Conservation (phyloP, 2,113 vertebrate genomes). For the Colossoma macropomum region DNA sequence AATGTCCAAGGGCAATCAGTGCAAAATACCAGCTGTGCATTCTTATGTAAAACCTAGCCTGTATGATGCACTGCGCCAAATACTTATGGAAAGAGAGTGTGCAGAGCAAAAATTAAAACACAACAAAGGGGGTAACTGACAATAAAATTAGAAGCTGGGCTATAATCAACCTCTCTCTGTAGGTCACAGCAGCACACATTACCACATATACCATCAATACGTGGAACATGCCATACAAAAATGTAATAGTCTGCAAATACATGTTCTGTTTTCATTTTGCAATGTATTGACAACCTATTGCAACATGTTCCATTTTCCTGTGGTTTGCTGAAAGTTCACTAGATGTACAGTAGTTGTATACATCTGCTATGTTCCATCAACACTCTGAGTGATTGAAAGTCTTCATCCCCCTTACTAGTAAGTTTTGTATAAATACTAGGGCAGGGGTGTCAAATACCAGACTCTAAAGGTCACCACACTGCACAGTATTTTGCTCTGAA, state of each 20-base stretch:
- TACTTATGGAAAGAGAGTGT: slow-evolving; percentile 70
- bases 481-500: too few relatives aligned
- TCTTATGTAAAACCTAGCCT: slow-evolving; percentile 54
- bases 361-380: too few relatives aligned
- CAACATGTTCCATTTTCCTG: too few relatives aligned
- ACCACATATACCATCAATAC: slow-evolving; percentile 51
- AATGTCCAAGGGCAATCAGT: not conserved
- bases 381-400: too few relatives aligned
- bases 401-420: too few relatives aligned
- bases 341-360: not conserved
- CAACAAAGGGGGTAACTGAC: slow-evolving; percentile 73
- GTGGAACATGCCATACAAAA: too few relatives aligned
- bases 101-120: slow-evolving; percentile 59
- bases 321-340: too few relatives aligned
- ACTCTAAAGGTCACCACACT: too few relatives aligned
- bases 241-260: too few relatives aligned
- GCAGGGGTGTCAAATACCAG: too few relatives aligned
- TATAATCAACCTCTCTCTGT: slow-evolving; percentile 66
- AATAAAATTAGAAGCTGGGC: slow-evolving; percentile 63
- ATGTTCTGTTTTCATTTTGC: too few relatives aligned
- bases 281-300: not conserved
- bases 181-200: slow-evolving; percentile 58
- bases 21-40: not conserved
- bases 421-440: too few relatives aligned
- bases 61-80: slow-evolving; percentile 53